These are phyloP conservation scores for Bergia puertoricense DNA, from an alignment of 92 coral and sea anemone genomes.

Conservation along the genomic window DNA sequence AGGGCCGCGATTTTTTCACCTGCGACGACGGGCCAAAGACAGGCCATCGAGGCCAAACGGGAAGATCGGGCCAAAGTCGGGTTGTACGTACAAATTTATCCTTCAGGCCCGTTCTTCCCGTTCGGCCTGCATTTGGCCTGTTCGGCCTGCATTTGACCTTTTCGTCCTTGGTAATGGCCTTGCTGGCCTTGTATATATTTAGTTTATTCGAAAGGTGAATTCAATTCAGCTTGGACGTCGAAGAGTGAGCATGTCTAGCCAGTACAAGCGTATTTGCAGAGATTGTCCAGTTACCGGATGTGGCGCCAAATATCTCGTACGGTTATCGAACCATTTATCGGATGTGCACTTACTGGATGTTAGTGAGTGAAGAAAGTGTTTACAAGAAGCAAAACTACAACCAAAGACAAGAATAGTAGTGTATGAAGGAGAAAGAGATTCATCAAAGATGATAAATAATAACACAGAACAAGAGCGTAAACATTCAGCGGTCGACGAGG, in stretches of 20 bases:
- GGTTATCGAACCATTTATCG: slow-evolving; percentile 4
- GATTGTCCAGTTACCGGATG: slow-evolving; percentile 14
- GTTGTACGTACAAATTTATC: not conserved
- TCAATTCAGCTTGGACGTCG: slow-evolving; percentile 11
- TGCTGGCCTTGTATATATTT: not conserved
- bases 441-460: too few species aligned
- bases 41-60: too few species aligned
- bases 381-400: slow-evolving; percentile 15
- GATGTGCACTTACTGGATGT: slow-evolving; percentile 11
- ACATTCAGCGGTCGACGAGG: not conserved
- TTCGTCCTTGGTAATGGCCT: not conserved
- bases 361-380: slow-evolving; percentile 3
- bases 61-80: not conserved
- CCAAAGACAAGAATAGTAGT: too few species aligned
- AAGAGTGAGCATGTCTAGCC: slow-evolving; percentile 11
- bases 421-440: too few species aligned
- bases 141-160: not conserved
- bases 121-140: not conserved
- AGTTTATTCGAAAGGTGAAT: not conserved
- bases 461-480: too few species aligned
- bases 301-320: slow-evolving; percentile 6
- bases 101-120: not conserved
- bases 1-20: too few species aligned
- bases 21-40: too few species aligned
- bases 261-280: slow-evolving; percentile 15